phyloP scores from a whole-genome alignment of 2,888 invertebrate species.

The Globia sparganii region DNA sequence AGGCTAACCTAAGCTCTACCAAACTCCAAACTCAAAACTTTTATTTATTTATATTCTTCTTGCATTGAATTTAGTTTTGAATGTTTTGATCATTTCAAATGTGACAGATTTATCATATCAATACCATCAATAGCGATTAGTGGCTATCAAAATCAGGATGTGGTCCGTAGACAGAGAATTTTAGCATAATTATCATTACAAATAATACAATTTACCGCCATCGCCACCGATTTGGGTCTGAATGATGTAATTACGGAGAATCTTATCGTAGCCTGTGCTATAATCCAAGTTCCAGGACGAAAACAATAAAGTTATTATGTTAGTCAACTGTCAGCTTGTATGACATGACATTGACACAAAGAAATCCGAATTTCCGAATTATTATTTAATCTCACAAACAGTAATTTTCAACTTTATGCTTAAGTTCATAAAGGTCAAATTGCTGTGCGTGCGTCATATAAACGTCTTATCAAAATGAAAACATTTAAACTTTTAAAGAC shows the following conservation, averaged over 20 bases:
- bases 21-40: not conserved
- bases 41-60: not conserved
- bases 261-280: not conserved
- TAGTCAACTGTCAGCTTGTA: not conserved
- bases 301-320: not conserved
- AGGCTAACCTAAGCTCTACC: too few species aligned
- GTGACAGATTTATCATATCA: too few species aligned
- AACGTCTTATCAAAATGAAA: constrained; percentile 15
- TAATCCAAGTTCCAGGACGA: constrained; percentile 9
- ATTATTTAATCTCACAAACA: not conserved
- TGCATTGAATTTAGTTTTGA: too few species aligned
- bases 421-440: rapidly evolving
- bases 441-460: not conserved
- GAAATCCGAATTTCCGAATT: not conserved
- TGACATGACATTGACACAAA: constrained; percentile 11
- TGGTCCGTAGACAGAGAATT: too few species aligned
- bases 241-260: not conserved
- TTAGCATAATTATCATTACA: too few species aligned
- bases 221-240: not conserved
- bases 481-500: too few species aligned
- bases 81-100: too few species aligned
- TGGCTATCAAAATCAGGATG: too few species aligned
- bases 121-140: too few species aligned
- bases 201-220: too few species aligned
- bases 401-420: constrained; percentile 1